Base-by-base conservation (phyloP, 2,888 invertebrate species). In the Carpatolechia fugitivella region DNA sequence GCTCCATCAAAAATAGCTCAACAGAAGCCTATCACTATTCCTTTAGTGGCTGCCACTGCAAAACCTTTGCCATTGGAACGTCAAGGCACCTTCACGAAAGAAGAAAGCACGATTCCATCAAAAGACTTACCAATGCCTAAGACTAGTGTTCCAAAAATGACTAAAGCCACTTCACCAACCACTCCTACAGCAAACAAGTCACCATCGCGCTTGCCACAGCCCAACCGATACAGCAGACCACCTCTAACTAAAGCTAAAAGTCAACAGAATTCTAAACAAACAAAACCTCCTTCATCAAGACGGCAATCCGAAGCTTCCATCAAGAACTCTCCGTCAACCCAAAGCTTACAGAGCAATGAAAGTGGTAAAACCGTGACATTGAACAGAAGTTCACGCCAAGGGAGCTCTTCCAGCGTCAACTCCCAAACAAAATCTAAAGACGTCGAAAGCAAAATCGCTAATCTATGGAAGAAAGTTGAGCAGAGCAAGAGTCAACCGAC, bases 41-140 rank as follows among this genome's bases (percentile, higher is more conserved):
- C 82, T 6, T 62, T 78, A 1, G 67, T 70, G 16, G 73, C 79
- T 7, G 66, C 75, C 5, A 89, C 79, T 6, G 66, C 75, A 7
- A 89, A 85, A 62, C 89, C 91, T 0, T 74, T 91, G 52, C 91
- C 92, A 0, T 77, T 95, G 33, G 95, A 95, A 63, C 92, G 98
- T 29, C 97, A 98, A 80, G 97, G 97, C 11, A 98, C 98, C 0
- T 98, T 98, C 75, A 96, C 97, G 0, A 98, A 97, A 82, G 97
- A 97, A 66, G 96, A 96, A 36, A 87, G 88, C 61, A 76, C 80
- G 0, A 80, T 88, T 0, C 82, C 85, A 0, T 69, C 88, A 0
- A 78, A 80, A 64, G 80, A 85, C 56, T 67, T 85, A 44, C 85
- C 82, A 0, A 76, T 78, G 31, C 80, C 85, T 1, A 80, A 74